Percentiles rank a stretch among this genome's conserved stretches.
phyloP scores from a whole-genome alignment of 2,797 vertebrate genomes.

The Catostomus latipinnis region DNA sequence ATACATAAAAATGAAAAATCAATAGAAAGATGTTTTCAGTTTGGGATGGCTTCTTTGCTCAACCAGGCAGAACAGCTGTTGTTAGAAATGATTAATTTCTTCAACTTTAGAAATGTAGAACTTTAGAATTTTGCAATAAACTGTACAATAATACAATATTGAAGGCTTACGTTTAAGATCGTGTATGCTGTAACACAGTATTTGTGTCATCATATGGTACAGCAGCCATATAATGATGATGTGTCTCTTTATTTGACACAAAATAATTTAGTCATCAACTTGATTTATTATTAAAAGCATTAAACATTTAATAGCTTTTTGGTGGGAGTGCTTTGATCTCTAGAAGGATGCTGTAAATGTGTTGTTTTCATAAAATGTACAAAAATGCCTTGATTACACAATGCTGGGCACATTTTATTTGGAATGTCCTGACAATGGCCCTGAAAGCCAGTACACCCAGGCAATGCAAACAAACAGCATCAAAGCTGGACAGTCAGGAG shows the following conservation, averaged over 20 bases:
- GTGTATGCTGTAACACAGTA: not conserved
- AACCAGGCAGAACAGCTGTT: not conserved
- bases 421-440: constrained; percentile 70
- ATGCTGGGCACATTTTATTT: not conserved
- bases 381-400: constrained; percentile 27
- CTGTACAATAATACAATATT: not conserved
- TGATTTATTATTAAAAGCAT: not conserved
- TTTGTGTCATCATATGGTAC: not conserved
- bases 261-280: not conserved
- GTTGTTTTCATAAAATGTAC: not conserved
- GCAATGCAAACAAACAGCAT: constrained; percentile 77
- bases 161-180: not conserved
- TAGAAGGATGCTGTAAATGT: not conserved
- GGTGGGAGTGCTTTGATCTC: not conserved
- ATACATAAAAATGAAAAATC: constrained; percentile 1
- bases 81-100: not conserved
- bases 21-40: not conserved
- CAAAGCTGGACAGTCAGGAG: constrained; percentile 74
- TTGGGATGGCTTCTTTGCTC: constrained; percentile 13
- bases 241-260: not conserved
- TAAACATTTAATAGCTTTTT: not conserved
- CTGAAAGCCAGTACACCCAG: constrained; percentile 68
- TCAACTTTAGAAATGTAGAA: constrained; percentile 4
- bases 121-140: not conserved
- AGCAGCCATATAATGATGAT: not conserved